These are phyloP conservation scores for Zoanthus sociatus DNA, from an alignment of 92 coral and sea anemone genomes.

Conservation along the genomic window DNA sequence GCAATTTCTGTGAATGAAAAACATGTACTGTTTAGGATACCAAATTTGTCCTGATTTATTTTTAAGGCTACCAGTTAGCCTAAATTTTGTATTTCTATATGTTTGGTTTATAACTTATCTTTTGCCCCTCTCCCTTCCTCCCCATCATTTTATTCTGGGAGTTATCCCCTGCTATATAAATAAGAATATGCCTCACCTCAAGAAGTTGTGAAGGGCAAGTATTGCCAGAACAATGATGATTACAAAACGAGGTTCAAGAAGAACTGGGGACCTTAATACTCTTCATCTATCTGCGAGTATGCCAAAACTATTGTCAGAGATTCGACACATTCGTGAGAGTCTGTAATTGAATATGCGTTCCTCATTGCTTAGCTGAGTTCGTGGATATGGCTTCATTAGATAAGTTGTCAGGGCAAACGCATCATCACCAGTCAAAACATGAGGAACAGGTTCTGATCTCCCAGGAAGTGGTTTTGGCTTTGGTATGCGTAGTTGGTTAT, in stretches of 20 bases:
- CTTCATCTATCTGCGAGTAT: constrained; percentile 58
- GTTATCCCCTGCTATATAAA: neutral
- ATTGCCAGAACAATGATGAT: constrained; percentile 43
- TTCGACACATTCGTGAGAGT: constrained; percentile 50
- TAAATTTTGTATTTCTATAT: neutral
- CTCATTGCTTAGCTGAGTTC: constrained; percentile 36
- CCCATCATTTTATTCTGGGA: constrained; percentile 1
- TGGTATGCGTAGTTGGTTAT: constrained; percentile 44
- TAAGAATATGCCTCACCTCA: constrained; percentile 36
- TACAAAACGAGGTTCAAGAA: constrained; percentile 34
- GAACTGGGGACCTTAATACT: constrained; percentile 45
- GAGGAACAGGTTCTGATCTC: constrained; percentile 17
- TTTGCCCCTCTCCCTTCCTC: neutral
- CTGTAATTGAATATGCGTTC: constrained; percentile 55
- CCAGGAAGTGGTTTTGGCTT: constrained; percentile 38
- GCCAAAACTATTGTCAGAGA: constrained; percentile 55
- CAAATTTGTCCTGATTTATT: neutral
- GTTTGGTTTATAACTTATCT: neutral
- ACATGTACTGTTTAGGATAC: neutral
- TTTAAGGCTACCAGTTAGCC: neutral
- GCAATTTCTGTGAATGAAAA: neutral
- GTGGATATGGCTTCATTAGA: constrained; percentile 53
- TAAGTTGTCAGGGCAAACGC: constrained; percentile 21
- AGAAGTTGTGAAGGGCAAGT: constrained; percentile 49
- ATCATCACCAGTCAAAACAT: constrained; percentile 35